Evolutionary conservation across 2,888 invertebrate species (phyloP), one percentile per base, ranked within the genome.

Genomic region (Ichneumon xanthorius): DNA sequence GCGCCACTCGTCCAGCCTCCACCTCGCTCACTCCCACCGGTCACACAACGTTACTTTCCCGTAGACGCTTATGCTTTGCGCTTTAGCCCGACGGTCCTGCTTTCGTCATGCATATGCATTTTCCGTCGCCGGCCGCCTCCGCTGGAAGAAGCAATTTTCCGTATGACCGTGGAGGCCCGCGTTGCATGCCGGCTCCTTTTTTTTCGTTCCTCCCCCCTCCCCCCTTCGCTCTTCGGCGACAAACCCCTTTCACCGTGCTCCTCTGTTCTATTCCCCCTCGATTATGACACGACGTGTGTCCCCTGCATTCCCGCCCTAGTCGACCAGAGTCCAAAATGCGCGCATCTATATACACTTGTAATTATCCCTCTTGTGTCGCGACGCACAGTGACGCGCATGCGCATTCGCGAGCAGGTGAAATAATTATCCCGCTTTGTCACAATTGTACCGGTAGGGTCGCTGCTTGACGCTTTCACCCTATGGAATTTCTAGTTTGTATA

Each of bases 81-180:
- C 82, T 76, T 72, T 61, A 50, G 75, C 68, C 61, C 16, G 65
- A 50, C 61, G 73, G 50, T 73, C 77, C 78, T 63, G 73, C 40
- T 73, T 67, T 73, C 71, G 65, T 80, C 85, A 85, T 82, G 82
- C 79, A 82, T 85, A 85, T 85, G 76, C 78, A 85, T 82, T 82
- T 85, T 68, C 16, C 33, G 37, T 14, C 40, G 58, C n/a, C 26
- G 55, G 30, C 30, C 75, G 61, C 75, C 75, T 78, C 58, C 55
- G 72, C 67, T 68, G 85, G 80, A 80, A 82, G 82, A 82, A 85
- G 80, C 85, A 82, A 82, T 85, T 85, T 85, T 77, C 80, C 73
- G 82, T 85, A 82, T 76, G 81, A 78, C 63, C 70, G 78, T 80
- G 68, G 53, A 76, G 61, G 30, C 55, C 26, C 53, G 48, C 65